These are phyloP conservation scores for Globia sparganii DNA, from an alignment of 2,888 invertebrate species.

Conservation along the genomic window DNA sequence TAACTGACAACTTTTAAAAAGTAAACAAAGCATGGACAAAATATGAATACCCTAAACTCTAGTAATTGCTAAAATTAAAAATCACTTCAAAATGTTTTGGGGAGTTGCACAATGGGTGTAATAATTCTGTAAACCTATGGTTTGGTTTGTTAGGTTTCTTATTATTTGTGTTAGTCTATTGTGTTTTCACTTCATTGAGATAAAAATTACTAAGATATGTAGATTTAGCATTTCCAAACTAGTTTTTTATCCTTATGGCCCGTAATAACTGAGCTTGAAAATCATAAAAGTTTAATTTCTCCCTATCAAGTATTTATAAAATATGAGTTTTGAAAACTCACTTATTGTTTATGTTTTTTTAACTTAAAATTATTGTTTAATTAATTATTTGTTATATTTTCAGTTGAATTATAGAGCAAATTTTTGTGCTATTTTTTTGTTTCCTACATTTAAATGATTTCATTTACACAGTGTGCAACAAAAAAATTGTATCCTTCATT, in stretches of 20 bases:
- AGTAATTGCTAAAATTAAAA: not conserved
- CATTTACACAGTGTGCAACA: constrained; percentile 1
- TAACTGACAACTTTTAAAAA: not conserved
- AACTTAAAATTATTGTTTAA: not conserved
- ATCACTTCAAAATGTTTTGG: not conserved
- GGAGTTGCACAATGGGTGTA: not conserved
- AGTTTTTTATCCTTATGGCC: no score
- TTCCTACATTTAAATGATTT: constrained; percentile 6
- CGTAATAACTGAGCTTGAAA: not conserved
- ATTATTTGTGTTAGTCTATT: not conserved
- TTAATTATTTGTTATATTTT: not conserved
- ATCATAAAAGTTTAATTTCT: not conserved
- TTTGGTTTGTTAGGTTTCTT: not conserved
- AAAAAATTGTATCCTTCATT: constrained; percentile 30
- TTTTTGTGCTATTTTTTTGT: not conserved
- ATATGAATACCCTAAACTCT: not conserved
- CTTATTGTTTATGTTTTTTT: not conserved
- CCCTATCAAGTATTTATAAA: not conserved
- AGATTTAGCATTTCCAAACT: not conserved
- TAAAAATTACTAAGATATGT: not conserved
- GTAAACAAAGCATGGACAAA: not conserved
- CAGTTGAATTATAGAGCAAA: not conserved
- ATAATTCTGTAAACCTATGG: not conserved
- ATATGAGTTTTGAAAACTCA: not conserved
- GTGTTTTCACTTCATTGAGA: not conserved